Evolutionary conservation across 2,888 invertebrate genomes (phyloP).

Genomic region (Pimpla rufipes): DNA sequence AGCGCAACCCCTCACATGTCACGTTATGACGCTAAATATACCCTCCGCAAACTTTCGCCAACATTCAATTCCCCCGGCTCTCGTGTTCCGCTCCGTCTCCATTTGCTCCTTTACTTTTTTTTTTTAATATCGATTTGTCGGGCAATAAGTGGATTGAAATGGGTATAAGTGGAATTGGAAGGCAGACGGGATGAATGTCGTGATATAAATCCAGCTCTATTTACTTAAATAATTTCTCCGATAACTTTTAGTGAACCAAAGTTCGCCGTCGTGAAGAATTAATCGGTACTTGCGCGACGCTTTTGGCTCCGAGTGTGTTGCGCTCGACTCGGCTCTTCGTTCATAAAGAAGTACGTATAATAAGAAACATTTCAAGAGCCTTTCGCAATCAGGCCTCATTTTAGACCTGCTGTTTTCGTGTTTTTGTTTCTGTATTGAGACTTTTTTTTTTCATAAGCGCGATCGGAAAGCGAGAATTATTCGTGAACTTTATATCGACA

Average conservation of each 20-base stretch:
- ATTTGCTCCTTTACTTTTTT: background rate
- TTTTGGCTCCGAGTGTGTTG: background rate
- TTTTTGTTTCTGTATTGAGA: background rate
- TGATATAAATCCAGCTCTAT: constrained; percentile 5
- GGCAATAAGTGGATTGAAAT: constrained; percentile 47
- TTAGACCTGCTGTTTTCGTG: background rate
- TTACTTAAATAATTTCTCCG: background rate
- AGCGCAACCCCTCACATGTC: constrained; percentile 30
- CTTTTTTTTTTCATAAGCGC: too few relatives aligned
- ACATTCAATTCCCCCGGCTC: constrained; percentile 58
- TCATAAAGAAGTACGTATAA: background rate
- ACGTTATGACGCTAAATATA: constrained; percentile 67
- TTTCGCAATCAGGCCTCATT: background rate
- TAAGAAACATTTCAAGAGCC: background rate
- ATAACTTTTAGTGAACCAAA: background rate
- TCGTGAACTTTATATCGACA: too few relatives aligned
- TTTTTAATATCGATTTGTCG: constrained; percentile 42
- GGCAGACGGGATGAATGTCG: background rate
- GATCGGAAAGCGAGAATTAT: too few relatives aligned
- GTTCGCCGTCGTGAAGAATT: background rate
- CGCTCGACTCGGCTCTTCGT: background rate
- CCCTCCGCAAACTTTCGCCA: constrained; percentile 57
- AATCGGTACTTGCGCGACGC: background rate
- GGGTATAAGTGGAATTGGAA: constrained; percentile 14
- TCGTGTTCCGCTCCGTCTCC: constrained; percentile 14